Conservation (phyloP, 2,113 vertebrate species). For the Pluvialis apricaria region DNA sequence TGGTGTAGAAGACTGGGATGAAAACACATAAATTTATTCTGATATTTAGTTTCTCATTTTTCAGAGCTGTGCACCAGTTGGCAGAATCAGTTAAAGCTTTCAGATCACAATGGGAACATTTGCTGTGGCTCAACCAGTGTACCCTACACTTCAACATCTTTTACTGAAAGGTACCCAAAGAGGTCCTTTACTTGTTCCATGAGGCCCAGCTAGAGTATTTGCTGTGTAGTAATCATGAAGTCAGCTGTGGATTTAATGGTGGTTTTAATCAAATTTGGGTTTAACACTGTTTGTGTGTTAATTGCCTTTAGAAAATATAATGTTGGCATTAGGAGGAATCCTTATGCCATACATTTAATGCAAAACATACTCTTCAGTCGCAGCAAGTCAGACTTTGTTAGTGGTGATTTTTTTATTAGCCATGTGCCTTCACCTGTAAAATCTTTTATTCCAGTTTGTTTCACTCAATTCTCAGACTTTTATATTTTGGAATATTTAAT, state of each 20-base stretch:
- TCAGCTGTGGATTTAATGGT: background rate
- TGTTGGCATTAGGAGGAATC: background rate
- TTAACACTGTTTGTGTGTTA: background rate
- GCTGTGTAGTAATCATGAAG: background rate
- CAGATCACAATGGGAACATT: background rate
- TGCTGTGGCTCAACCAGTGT: accelerated
- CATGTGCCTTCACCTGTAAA: background rate
- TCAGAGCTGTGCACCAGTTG: background rate
- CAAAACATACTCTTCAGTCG: background rate
- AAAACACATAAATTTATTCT: background rate
- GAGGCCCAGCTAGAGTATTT: background rate
- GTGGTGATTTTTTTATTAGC: background rate
- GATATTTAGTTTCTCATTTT: background rate
- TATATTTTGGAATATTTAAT: background rate
- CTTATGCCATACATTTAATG: background rate
- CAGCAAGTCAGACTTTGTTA: background rate
- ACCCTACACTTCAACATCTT: background rate
- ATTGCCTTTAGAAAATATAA: background rate
- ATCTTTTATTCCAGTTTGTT: background rate
- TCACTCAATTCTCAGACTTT: background rate
- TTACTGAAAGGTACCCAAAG: background rate
- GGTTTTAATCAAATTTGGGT: background rate
- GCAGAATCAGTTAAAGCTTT: background rate
- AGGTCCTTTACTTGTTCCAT: background rate
- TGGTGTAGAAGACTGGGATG: background rate